Evolutionary conservation across 1,140 invertebrate species (phyloP).

Genomic region (Gryon sp.): DNA sequence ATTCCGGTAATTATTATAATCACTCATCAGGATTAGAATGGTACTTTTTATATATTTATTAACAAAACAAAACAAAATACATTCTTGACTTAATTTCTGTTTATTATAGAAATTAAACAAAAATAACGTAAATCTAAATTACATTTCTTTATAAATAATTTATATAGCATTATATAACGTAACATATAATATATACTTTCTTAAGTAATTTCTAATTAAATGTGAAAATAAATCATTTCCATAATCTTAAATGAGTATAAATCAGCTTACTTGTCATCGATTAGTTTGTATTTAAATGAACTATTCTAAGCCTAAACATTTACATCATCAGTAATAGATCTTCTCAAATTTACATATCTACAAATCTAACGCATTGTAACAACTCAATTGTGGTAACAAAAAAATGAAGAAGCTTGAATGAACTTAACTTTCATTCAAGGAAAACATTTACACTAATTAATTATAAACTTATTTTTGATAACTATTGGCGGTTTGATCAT

Average conservation of each 20-base stretch:
- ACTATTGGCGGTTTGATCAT: slow-evolving; percentile 44
- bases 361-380: background rate
- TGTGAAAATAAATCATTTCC: too few species aligned
- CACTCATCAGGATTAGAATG: background rate
- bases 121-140: too few species aligned
- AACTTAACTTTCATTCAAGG: background rate
- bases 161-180: too few species aligned
- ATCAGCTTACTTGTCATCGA: background rate
- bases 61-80: too few species aligned
- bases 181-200: too few species aligned
- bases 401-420: background rate
- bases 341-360: background rate
- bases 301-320: background rate
- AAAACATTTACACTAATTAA: slow-evolving; percentile 24
- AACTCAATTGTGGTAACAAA: slow-evolving; percentile 14
- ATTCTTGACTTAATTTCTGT: too few species aligned
- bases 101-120: too few species aligned
- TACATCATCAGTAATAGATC: slow-evolving; percentile 3
- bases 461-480: slow-evolving; percentile 37
- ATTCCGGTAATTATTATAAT: background rate
- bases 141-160: too few species aligned
- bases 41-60: too few species aligned
- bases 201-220: too few species aligned
- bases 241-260: background rate
- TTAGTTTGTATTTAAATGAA: background rate